Evolutionary conservation across 2,113 vertebrate genomes (phyloP).

Genomic region (Passer montanus): DNA sequence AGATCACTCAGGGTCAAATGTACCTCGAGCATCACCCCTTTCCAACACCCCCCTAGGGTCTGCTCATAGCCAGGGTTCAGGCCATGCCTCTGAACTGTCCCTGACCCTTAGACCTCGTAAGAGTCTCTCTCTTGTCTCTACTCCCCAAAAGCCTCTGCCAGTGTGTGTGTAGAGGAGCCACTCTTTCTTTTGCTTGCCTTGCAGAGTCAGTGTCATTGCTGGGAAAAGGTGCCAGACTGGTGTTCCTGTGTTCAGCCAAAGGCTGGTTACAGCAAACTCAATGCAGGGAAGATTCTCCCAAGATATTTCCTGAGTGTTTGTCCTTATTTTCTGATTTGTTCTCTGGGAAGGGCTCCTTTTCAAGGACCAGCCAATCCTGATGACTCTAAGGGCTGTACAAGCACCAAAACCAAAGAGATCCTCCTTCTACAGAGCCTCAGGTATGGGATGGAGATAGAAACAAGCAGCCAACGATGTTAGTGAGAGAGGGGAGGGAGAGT

Average conservation of each 20-base stretch:
- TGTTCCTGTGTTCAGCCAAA: fast-evolving
- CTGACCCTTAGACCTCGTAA: fast-evolving
- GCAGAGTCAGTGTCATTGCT: neutral
- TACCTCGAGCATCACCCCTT: neutral
- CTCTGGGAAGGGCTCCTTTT: neutral
- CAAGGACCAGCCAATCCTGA: neutral
- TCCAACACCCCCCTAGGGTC: fast-evolving
- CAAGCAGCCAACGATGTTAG: neutral
- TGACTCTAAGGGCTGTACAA: neutral
- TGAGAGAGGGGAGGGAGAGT: neutral
- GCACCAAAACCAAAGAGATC: fast-evolving
- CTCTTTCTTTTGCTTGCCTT: neutral
- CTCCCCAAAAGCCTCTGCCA: neutral
- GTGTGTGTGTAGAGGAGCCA: fast-evolving
- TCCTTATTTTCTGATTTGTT: neutral
- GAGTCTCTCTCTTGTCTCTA: neutral
- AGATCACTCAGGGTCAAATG: neutral
- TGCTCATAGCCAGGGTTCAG: neutral
- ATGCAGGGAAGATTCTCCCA: neutral
- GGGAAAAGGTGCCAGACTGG: neutral
- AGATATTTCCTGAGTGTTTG: neutral
- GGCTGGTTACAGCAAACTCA: neutral
- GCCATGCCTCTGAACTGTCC: neutral
- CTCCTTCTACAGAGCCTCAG: neutral
- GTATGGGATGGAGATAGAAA: neutral